Base-by-base conservation (phyloP, 2,797 vertebrate genomes). In the Stomatorhinus walkeri region DNA sequence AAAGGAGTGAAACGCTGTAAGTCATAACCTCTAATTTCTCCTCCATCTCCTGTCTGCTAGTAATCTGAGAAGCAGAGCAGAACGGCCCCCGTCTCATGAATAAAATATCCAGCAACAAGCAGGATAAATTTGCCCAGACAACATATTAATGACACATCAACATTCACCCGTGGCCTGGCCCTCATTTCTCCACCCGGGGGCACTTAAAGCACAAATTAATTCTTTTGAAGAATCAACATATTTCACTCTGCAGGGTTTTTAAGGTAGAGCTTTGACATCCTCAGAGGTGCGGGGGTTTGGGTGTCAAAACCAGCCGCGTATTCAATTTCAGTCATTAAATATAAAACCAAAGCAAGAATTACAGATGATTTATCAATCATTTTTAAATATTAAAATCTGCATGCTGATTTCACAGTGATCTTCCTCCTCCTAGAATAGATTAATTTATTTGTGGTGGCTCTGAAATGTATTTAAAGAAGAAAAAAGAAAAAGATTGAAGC, bases 151-250 rank as follows among this genome's bases (percentile, higher is more conserved):
- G 93, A 91, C 91, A 90, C 91, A 92, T 92, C 93, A 91, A 92
- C 90, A 92, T 89, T 94, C 90, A 91, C 91, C 93, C 88, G 89
- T 93, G 90, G 93, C 91, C 91, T 85, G 3, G 84, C 10, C 91
- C 93, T 94, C 91, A 92, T 40, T 88, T 88, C 91, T 92, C 92
- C 87, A 93, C 88, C 92, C 91, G 90, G 90, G 90, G 90, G 91
- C 92, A 94, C 95, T 95, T 96, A 94, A 88, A 93, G 88, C 91
- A 91, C 90, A 94, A 94, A 95, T 93, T 93, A 89, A 94, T 92
- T 92, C 88, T 92, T 94, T 90, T 93, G 72, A 93, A 92, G 91
- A 90, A 90, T 89, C 94, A 94, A 89, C 87, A 89, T 91, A 94
- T 94, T 92, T 90, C 84, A 87, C 72, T 61, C 89, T 85, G 79